These are phyloP conservation scores for Falco biarmicus DNA, from an alignment of 2,797 vertebrate species.

Conservation along the genomic window DNA sequence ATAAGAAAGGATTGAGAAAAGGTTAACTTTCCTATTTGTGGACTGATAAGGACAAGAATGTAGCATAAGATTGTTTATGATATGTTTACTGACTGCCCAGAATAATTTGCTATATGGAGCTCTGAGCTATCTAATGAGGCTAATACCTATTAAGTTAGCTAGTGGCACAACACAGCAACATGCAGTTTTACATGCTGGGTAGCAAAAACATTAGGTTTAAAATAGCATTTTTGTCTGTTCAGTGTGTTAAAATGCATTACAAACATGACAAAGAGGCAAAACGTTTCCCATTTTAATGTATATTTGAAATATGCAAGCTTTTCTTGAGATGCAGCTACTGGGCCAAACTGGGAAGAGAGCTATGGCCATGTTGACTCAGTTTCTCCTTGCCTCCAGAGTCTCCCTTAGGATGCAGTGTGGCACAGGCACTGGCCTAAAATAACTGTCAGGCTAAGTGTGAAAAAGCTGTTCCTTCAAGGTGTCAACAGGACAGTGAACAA, in stretches of 20 bases:
- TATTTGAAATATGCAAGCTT: background rate
- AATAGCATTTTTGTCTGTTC: background rate
- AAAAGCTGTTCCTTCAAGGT: background rate
- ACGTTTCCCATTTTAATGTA: background rate
- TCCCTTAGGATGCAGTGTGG: background rate
- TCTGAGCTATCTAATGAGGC: background rate
- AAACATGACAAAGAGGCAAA: background rate
- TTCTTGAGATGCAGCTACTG: background rate
- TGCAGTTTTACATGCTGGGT: background rate
- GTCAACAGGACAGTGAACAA: background rate
- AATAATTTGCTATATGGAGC: background rate
- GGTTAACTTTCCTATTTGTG: background rate
- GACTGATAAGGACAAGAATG: background rate
- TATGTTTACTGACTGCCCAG: background rate
- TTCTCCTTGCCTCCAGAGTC: background rate
- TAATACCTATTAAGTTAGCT: background rate
- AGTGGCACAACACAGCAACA: background rate
- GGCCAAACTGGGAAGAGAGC: background rate
- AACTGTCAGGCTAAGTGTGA: background rate
- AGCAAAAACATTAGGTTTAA: background rate
- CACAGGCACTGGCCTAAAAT: background rate
- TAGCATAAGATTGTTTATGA: background rate
- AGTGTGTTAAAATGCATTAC: background rate
- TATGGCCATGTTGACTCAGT: background rate
- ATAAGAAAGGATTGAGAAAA: background rate